Percentiles rank a stretch among this genome's conserved stretches.
These are phyloP conservation scores for Pollenia griseotomentosa DNA, from an alignment of 2,888 invertebrate genomes.

Conservation along the genomic window DNA sequence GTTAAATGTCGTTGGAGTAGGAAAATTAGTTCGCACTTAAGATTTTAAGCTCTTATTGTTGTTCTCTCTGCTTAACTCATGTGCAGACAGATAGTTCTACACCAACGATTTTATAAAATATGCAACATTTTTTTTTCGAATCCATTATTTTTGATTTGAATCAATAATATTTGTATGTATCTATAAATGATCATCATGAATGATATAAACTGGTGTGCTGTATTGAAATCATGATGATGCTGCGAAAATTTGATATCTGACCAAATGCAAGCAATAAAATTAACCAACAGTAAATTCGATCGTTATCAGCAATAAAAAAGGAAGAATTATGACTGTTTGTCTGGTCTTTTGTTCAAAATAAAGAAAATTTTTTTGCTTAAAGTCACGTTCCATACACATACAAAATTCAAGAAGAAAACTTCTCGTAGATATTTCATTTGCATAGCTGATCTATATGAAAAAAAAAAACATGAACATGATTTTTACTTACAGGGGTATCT, in stretches of 20 bases:
- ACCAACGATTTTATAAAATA: neutral
- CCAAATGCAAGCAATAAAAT: slow-evolving; percentile 10
- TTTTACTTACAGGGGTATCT: neutral
- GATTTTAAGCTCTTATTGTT: too few species aligned
- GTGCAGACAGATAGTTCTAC: neutral
- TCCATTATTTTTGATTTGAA: too few species aligned
- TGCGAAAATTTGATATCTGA: slow-evolving; percentile 55
- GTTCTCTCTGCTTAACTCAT: neutral
- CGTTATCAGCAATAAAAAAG: slow-evolving; percentile 26
- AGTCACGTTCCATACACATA: slow-evolving; percentile 52
- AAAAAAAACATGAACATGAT: neutral
- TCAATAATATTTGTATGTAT: neutral
- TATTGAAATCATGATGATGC: slow-evolving; percentile 34
- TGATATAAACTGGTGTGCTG: neutral
- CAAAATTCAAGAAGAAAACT: neutral
- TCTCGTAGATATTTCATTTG: slow-evolving; percentile 3
- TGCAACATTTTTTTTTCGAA: neutral
- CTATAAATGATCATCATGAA: slow-evolving; percentile 7
- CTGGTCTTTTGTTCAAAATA: slow-evolving; percentile 23
- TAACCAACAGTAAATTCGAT: slow-evolving; percentile 20
- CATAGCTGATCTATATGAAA: slow-evolving; percentile 1
- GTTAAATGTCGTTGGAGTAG: neutral
- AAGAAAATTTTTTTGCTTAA: slow-evolving; percentile 31
- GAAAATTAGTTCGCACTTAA: neutral
- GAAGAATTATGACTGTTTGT: slow-evolving; percentile 36